phyloP scores from a whole-genome alignment of 2,888 invertebrate genomes.

The Scotopteryx bipunctaria region DNA sequence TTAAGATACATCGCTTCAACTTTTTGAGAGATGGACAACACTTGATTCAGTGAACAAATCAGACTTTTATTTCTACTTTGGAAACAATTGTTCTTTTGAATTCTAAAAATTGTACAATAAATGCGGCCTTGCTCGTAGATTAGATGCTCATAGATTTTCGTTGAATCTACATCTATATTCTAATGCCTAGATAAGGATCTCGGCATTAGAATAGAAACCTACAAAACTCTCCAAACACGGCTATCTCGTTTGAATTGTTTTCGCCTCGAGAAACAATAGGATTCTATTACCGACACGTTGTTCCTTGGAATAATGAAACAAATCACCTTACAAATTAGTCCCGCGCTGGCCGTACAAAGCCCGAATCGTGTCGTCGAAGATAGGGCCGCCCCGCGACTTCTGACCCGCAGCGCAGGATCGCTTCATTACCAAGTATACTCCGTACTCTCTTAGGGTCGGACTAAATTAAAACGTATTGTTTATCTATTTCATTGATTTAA shows the following conservation, averaged over 20 bases:
- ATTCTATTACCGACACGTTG: slow-evolving; percentile 5
- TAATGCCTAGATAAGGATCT: no score
- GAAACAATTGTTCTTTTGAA: no score
- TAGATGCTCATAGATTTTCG: no score
- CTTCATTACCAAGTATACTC: slow-evolving; percentile 25
- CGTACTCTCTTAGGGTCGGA: neutral
- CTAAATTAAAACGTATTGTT: slow-evolving; percentile 55
- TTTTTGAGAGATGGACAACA: neutral
- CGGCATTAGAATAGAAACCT: neutral
- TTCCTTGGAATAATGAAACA: slow-evolving; percentile 16
- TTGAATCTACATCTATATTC: no score
- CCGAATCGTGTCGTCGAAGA: neutral
- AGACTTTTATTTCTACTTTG: no score
- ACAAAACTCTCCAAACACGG: neutral
- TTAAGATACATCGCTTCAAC: slow-evolving; percentile 8
- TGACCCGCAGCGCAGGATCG: slow-evolving; percentile 22
- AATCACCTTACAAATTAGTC: slow-evolving; percentile 19
- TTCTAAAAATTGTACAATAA: no score
- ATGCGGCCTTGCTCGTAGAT: no score
- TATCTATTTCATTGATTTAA: slow-evolving; percentile 82
- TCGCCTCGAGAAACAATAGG: slow-evolving; percentile 8
- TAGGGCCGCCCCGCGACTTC: slow-evolving; percentile 9
- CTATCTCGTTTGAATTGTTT: neutral
- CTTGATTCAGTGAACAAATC: no score
- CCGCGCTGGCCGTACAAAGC: slow-evolving; percentile 14